phyloP scores from a whole-genome alignment of 2,113 vertebrate genomes.

The Ranitomeya variabilis region DNA sequence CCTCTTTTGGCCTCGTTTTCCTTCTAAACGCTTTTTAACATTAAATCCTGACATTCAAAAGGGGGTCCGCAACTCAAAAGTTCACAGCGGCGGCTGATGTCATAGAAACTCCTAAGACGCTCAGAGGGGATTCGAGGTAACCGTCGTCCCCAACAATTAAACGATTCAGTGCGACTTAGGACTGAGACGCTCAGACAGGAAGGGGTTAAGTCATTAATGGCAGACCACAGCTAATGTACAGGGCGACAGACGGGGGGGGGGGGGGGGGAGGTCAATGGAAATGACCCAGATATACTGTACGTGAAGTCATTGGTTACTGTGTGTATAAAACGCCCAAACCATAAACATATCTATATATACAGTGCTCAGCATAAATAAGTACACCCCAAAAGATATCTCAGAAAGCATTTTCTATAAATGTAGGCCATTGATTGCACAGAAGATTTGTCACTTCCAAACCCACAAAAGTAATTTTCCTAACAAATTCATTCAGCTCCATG shows the following conservation, averaged over 20 bases:
- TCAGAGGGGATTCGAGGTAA: slow-evolving; percentile 53
- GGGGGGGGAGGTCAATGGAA: background rate
- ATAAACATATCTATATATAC: background rate
- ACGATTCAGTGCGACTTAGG: slow-evolving; percentile 9
- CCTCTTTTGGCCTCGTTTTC: slow-evolving; percentile 15
- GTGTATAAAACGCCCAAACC: background rate
- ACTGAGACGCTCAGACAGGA: background rate
- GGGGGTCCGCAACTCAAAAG: slow-evolving; percentile 10
- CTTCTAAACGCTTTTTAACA: background rate
- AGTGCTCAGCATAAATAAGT: background rate
- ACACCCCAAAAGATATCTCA: no score
- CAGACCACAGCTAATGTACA: background rate
- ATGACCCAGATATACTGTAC: background rate
- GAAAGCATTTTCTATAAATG: no score
- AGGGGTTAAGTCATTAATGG: background rate
- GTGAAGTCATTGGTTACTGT: background rate
- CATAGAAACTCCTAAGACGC: slow-evolving; percentile 39
- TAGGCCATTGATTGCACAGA: no score
- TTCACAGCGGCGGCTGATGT: slow-evolving; percentile 44
- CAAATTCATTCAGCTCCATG: no score
- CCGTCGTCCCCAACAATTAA: slow-evolving; percentile 30
- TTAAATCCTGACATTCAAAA: slow-evolving; percentile 47
- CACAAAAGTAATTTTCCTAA: no score
- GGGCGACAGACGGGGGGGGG: background rate
- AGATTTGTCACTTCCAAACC: no score